These are phyloP conservation scores for Trachymyrmex septentrionalis DNA, from an alignment of 1,140 invertebrate genomes.

Conservation along the genomic window DNA sequence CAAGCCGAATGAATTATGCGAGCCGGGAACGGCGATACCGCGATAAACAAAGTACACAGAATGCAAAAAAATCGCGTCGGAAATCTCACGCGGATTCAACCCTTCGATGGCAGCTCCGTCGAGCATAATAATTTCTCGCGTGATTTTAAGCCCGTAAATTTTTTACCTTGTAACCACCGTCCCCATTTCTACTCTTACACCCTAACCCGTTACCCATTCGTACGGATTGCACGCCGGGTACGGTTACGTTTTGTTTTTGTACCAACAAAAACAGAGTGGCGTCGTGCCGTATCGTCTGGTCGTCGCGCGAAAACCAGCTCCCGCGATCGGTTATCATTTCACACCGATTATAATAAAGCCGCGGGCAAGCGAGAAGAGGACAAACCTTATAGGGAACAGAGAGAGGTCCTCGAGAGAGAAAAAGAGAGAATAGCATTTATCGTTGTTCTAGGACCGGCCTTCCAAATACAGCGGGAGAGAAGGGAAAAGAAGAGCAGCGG, in stretches of 20 bases:
- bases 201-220: conserved; percentile 27
- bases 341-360: conserved; percentile 86
- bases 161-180: conserved; percentile 82
- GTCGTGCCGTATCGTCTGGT: conserved; percentile 78
- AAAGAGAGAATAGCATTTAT: conserved; percentile 37
- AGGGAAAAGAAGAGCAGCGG: background rate
- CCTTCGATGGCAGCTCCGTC: conserved; percentile 40
- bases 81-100: conserved; percentile 53
- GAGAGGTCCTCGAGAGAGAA: conserved; percentile 6
- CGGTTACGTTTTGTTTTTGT: conserved; percentile 79
- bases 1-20: background rate
- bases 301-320: conserved; percentile 54
- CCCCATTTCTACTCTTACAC: conserved; percentile 40
- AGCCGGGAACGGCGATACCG: background rate
- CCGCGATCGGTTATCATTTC: conserved; percentile 86
- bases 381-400: background rate
- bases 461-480: background rate
- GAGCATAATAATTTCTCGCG: conserved; percentile 86
- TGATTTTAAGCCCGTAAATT: conserved; percentile 87
- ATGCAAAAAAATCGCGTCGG: conserved; percentile 60
- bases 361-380: background rate
- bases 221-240: conserved; percentile 1
- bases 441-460: conserved; percentile 33
- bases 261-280: conserved; percentile 77
- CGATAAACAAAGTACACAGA: conserved; percentile 49